phyloP scores from a whole-genome alignment of 2,113 vertebrate species.

The Peromyscus maniculatus region DNA sequence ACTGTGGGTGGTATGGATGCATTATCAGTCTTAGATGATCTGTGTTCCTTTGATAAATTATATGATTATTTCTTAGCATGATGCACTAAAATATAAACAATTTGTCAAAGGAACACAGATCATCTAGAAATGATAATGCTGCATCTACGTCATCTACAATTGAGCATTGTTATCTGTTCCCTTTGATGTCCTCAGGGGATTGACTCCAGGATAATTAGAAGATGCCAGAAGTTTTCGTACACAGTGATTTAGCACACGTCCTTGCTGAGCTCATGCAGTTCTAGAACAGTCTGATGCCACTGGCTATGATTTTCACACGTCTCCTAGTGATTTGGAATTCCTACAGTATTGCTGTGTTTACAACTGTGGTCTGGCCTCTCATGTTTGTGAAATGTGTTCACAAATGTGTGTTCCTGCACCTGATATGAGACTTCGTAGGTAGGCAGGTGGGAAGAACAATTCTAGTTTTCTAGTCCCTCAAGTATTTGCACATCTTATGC shows the following conservation, averaged over 20 bases:
- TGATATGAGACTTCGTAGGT: not conserved
- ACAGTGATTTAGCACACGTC: not conserved
- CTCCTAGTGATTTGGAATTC: not conserved
- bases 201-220: not conserved
- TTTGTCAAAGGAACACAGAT: not conserved
- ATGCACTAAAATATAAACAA: not conserved
- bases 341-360: not conserved
- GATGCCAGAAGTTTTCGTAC: not conserved
- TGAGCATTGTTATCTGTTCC: not conserved
- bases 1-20: not conserved
- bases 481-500: not conserved
- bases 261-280: not conserved
- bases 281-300: not conserved
- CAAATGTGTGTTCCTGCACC: not conserved
- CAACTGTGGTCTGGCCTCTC: not conserved
- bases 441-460: not conserved
- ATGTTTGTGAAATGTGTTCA: not conserved
- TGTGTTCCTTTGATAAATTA: constrained; percentile 42
- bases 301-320: not conserved
- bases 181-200: not conserved
- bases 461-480: not conserved
- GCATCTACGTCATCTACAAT: too few species aligned
- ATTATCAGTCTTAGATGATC: not conserved
- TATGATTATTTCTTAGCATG: not conserved
- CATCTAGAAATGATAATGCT: not conserved